phyloP scores from a whole-genome alignment of 2,797 vertebrate species.

The Amphiprion clarkii region DNA sequence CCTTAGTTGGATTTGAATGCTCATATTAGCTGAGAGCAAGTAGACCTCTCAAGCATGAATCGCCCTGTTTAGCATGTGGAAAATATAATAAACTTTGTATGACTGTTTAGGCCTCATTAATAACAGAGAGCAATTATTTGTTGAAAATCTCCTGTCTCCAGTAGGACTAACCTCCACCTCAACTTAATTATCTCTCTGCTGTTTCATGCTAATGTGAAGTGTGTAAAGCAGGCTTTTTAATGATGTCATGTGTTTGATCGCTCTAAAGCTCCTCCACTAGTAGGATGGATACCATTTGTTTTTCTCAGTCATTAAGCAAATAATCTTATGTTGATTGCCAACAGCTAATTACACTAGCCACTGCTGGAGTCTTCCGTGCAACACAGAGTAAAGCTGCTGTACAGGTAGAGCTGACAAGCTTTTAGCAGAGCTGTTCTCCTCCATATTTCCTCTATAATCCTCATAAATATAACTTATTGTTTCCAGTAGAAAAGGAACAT shows the following conservation, averaged over 20 bases:
- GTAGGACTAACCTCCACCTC: constrained; percentile 73
- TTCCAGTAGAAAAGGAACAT: constrained; percentile 35
- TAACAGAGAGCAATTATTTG: constrained; percentile 68
- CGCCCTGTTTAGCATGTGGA: constrained; percentile 12
- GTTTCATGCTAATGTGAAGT: constrained; percentile 74
- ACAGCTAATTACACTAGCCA: constrained; percentile 73
- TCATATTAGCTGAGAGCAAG: constrained; percentile 27
- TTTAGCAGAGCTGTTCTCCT: constrained; percentile 19
- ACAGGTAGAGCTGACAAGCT: constrained; percentile 58
- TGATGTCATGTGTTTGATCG: constrained; percentile 65
- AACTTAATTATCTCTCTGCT: constrained; percentile 68
- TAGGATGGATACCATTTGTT: constrained; percentile 70
- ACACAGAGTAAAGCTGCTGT: constrained; percentile 35
- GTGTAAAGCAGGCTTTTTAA: constrained; percentile 66
- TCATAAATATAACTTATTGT: constrained; percentile 59
- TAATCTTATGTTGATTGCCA: constrained; percentile 77
- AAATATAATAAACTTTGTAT: constrained; percentile 42
- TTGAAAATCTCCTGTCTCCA: constrained; percentile 66
- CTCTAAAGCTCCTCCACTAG: constrained; percentile 58
- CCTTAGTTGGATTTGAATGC: constrained; percentile 41
- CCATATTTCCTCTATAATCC: constrained; percentile 44
- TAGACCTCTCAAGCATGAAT: constrained; percentile 34
- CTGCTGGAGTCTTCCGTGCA: constrained; percentile 44
- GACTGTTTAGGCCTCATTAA: constrained; percentile 66
- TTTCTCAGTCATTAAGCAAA: constrained; percentile 76